phyloP scores from a whole-genome alignment of 2,113 vertebrate species.

The Actenoides hombroni region DNA sequence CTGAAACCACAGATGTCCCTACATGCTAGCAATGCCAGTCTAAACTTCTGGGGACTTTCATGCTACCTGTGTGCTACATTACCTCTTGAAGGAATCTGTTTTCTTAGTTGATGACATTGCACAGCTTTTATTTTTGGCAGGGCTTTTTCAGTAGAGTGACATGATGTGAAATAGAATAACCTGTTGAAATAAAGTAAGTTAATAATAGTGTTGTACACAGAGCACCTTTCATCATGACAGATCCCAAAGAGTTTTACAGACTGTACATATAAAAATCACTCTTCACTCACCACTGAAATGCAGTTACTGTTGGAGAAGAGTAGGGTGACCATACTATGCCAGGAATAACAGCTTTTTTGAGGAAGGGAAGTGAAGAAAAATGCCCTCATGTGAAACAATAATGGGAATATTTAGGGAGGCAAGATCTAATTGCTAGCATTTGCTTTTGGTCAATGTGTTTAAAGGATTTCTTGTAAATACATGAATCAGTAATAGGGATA shows the following conservation, averaged over 20 bases:
- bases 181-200: slow-evolving; percentile 38
- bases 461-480: slow-evolving; percentile 18
- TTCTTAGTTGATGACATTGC: slow-evolving; percentile 21
- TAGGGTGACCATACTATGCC: not conserved
- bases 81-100: slow-evolving; percentile 31
- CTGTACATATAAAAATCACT: slow-evolving; percentile 9
- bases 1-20: not conserved
- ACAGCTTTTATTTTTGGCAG: slow-evolving; percentile 32
- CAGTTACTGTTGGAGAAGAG: slow-evolving; percentile 6
- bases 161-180: slow-evolving; percentile 39
- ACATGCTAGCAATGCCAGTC: not conserved
- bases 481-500: not conserved
- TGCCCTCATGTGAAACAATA: slow-evolving; percentile 25
- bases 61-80: not conserved
- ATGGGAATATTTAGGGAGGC: not conserved
- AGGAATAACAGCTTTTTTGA: slow-evolving; percentile 49
- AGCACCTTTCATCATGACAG: slow-evolving; percentile 48
- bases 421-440: slow-evolving; percentile 28
- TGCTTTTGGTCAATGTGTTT: slow-evolving; percentile 3
- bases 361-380: slow-evolving; percentile 9
- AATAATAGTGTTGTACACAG: slow-evolving; percentile 22
- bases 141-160: not conserved
- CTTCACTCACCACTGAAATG: slow-evolving; percentile 9
- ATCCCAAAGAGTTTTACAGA: not conserved
- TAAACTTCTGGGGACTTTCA: not conserved